These are phyloP conservation scores for Megathymus violae DNA, from an alignment of 1,140 invertebrate genomes.

Conservation along the genomic window DNA sequence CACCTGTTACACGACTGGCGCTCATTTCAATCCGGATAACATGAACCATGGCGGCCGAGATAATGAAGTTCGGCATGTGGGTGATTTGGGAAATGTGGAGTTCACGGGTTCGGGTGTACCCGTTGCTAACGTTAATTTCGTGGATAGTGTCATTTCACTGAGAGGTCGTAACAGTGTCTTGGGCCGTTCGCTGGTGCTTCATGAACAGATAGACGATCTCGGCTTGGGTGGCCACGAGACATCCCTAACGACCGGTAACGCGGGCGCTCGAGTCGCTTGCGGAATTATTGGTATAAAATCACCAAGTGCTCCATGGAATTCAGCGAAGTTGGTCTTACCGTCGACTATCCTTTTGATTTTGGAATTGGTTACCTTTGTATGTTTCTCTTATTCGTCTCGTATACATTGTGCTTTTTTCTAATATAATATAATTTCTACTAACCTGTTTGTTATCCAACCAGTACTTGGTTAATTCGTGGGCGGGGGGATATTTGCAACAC, in stretches of 20 bases:
- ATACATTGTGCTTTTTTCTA: too few species aligned
- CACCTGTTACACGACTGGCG: slow-evolving; percentile 86
- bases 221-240: slow-evolving; percentile 87
- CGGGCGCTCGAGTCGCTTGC: slow-evolving; percentile 90
- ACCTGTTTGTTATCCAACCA: slow-evolving; percentile 98
- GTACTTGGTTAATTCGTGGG: slow-evolving; percentile 92
- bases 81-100: slow-evolving; percentile 94
- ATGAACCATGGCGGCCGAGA: slow-evolving; percentile 60
- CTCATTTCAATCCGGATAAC: slow-evolving; percentile 89
- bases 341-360: slow-evolving; percentile 43
- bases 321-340: slow-evolving; percentile 45
- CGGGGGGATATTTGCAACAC: slow-evolving; percentile 97
- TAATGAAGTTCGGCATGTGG: slow-evolving; percentile 88
- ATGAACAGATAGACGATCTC: slow-evolving; percentile 90
- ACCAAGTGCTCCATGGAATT: slow-evolving; percentile 57
- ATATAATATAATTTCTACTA: too few species aligned
- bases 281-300: slow-evolving; percentile 89
- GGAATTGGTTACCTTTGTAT: slow-evolving; percentile 22
- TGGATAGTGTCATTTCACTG: slow-evolving; percentile 87
- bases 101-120: slow-evolving; percentile 83
- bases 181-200: slow-evolving; percentile 91
- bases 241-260: slow-evolving; percentile 91
- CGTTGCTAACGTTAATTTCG: slow-evolving; percentile 85
- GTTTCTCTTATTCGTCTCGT: slow-evolving; percentile 8
- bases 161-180: slow-evolving; percentile 87